Evolutionary conservation across 2,797 vertebrate species (phyloP).

Genomic region (Neosilurus mollespiculum): DNA sequence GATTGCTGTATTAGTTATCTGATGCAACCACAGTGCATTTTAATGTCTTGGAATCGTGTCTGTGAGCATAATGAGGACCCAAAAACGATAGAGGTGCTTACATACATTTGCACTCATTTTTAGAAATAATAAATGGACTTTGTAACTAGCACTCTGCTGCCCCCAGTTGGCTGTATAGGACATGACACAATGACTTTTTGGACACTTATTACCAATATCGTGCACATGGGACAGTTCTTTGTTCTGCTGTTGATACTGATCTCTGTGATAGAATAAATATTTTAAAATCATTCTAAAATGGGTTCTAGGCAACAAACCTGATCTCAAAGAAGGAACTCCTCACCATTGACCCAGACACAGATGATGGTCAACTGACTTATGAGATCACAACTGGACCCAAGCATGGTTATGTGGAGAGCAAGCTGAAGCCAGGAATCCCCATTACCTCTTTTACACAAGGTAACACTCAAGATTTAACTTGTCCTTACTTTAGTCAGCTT

Average conservation of each 20-base stretch:
- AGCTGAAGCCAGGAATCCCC: slow-evolving; percentile 75
- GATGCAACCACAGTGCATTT: neutral
- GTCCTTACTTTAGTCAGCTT: neutral
- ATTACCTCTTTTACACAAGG: slow-evolving; percentile 88
- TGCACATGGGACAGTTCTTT: neutral
- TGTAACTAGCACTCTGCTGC: slow-evolving; percentile 30
- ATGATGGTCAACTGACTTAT: slow-evolving; percentile 85
- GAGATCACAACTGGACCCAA: slow-evolving; percentile 80
- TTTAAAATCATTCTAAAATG: neutral
- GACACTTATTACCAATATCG: neutral
- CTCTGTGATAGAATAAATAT: neutral
- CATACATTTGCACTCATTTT: neutral
- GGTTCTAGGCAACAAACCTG: slow-evolving; percentile 83
- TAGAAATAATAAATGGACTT: neutral
- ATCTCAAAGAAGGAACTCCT: slow-evolving; percentile 96
- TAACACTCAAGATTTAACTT: slow-evolving; percentile 52
- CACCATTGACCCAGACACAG: slow-evolving; percentile 90
- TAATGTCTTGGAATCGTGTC: neutral
- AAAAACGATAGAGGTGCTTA: neutral
- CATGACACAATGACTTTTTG: neutral
- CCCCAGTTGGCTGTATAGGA: slow-evolving; percentile 44
- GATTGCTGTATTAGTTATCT: neutral
- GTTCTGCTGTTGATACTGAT: neutral
- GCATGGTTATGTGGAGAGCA: slow-evolving; percentile 88
- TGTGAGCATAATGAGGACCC: neutral